Percentiles rank a stretch among this genome's conserved stretches.
Conservation (phyloP, 2,888 invertebrate species). For the Hedya salicella region DNA sequence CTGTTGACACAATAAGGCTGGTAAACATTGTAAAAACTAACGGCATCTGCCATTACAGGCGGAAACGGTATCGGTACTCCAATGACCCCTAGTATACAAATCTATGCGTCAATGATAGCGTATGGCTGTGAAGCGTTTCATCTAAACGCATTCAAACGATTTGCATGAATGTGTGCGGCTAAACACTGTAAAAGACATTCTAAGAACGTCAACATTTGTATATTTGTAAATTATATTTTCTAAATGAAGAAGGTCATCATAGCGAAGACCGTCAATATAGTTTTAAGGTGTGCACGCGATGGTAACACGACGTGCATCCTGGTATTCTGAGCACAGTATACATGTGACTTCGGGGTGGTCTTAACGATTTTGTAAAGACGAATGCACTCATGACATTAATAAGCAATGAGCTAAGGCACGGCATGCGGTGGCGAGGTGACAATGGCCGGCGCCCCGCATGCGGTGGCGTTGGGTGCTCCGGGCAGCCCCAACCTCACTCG, state of each 20-base stretch:
- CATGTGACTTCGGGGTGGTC: conserved; percentile 15
- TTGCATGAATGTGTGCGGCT: background rate
- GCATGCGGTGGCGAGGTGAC: conserved; percentile 50
- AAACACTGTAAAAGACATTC: background rate
- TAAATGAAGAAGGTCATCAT: too few species aligned
- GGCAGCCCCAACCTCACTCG: conserved; percentile 53
- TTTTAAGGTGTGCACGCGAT: too few species aligned
- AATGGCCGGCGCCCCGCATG: conserved; percentile 59
- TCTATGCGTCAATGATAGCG: background rate
- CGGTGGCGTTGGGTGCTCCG: conserved; percentile 56
- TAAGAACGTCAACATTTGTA: too few species aligned
- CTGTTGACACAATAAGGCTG: conserved; percentile 39
- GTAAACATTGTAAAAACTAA: conserved; percentile 41
- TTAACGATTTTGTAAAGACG: conserved; percentile 13
- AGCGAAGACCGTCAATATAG: too few species aligned
- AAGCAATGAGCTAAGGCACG: conserved; percentile 12
- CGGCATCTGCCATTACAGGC: conserved; percentile 20
- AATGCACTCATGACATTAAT: conserved; percentile 1
- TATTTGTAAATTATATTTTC: too few species aligned
- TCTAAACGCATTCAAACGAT: background rate
- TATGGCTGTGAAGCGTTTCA: background rate
- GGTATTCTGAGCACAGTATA: too few species aligned
- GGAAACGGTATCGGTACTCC: conserved; percentile 21
- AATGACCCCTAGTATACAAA: background rate
- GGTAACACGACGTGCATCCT: too few species aligned